Evolutionary conservation across 2,888 invertebrate genomes (phyloP), one percentile per base, ranked within the genome.

Genomic region (Desoria tigrina): DNA sequence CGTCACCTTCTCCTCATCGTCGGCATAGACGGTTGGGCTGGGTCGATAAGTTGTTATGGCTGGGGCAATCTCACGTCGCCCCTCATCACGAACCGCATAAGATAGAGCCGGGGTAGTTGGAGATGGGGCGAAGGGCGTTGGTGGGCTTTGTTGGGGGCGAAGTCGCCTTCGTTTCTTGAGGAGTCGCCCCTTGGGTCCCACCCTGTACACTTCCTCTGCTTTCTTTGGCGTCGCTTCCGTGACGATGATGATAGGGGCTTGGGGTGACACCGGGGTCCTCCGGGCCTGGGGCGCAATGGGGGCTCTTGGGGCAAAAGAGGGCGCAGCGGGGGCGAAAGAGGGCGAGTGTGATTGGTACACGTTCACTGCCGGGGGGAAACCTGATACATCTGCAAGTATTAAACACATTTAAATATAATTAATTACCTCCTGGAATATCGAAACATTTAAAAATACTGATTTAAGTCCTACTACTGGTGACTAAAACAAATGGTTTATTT

Each of bases 161-260:
- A 11, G 39, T 11, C 39, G 39, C 53, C 53, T 53, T 24, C 53
- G 53, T n/a, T 53, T 53, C 24, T 53, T 53, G 53, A 53, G 53
- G 53, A 53, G 53, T 23, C 53, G 53, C 16, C 53, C 53, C 26
- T 53, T 53, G 4, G 53, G 53, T 24, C 53, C 53, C 16, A 53
- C 53, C 14, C 53, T 18, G 26, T 39, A 39, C 9, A 39, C 39
- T 16, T 39, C 39, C 9, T 39, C 39, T 9, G 16, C 9, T 11
- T 9, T 11, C 16, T 39, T 39, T 16, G 18, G 11, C 18, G 49
- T 7, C 9, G 49, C 49, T 18, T 49, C 49, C 7, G 49, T 49
- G 18, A 49, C 23, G 9, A 11, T 7, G n/a, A 23, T 7, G 21
- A 49, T 21, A 4, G 4, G 26, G 18, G 53, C 24, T 53, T 53